Conservation (phyloP, 2,797 vertebrate species). For the Malurus splendens region DNA sequence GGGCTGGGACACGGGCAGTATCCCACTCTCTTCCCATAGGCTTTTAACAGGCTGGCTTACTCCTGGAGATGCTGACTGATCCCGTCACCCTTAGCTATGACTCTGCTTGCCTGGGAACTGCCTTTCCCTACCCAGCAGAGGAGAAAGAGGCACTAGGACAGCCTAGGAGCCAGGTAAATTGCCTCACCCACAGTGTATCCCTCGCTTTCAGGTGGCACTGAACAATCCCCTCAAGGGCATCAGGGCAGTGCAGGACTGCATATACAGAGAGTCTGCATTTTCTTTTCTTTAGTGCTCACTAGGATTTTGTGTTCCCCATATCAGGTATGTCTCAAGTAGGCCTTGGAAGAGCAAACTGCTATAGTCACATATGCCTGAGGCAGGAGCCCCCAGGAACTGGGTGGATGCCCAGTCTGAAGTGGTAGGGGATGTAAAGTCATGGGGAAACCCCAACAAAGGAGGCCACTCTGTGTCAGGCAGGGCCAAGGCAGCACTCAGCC, state of each 20-base stretch:
- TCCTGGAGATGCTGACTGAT: neutral
- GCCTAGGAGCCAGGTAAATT: neutral
- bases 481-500: neutral
- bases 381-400: neutral
- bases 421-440: neutral
- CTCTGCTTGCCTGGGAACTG: neutral
- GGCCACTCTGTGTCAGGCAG: accelerated
- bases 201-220: neutral
- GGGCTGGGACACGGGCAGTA: accelerated
- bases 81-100: neutral
- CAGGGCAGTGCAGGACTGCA: accelerated
- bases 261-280: neutral
- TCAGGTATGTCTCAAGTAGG: neutral
- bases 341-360: neutral
- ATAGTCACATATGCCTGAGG: accelerated
- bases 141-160: neutral
- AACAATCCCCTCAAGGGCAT: neutral
- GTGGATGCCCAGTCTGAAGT: neutral
- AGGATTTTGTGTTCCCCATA: neutral
- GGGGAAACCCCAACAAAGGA: neutral
- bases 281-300: neutral
- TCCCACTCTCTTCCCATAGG: accelerated
- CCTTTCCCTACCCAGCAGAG: neutral
- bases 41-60: neutral
- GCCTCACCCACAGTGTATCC: neutral